Evolutionary conservation across 1,140 invertebrate species (phyloP).

Genomic region (Zophobas atratus): DNA sequence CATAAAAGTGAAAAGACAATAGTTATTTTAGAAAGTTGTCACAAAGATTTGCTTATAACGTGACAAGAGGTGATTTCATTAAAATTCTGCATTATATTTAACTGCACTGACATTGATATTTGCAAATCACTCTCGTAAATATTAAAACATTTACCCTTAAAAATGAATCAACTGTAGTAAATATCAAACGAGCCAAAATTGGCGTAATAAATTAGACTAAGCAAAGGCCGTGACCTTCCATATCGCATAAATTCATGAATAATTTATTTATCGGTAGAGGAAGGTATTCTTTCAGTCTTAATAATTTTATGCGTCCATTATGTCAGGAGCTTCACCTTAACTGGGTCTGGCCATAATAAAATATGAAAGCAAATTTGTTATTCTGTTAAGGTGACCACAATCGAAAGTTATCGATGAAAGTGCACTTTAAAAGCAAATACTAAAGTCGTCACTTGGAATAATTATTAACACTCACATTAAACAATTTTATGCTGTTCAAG

Average conservation of each 20-base stretch:
- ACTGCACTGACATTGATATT: conserved; percentile 32
- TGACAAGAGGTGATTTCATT: conserved; percentile 14
- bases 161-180: conserved; percentile 13
- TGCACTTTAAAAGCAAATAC: conserved; percentile 6
- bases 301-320: conserved; percentile 28
- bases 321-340: conserved; percentile 21
- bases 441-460: background rate
- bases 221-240: conserved; percentile 25
- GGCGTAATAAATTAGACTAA: conserved; percentile 17
- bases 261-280: background rate
- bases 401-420: conserved; percentile 31
- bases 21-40: conserved; percentile 26
- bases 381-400: conserved; percentile 28
- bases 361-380: conserved; percentile 31
- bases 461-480: conserved; percentile 1
- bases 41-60: background rate
- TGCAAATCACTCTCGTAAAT: conserved; percentile 22
- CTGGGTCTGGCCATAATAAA: conserved; percentile 8
- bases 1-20: background rate
- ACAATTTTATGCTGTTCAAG: background rate
- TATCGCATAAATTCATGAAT: conserved; percentile 23
- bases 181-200: conserved; percentile 10
- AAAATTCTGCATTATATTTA: conserved; percentile 31
- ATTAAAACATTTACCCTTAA: conserved; percentile 21
- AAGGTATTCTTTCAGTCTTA: conserved; percentile 20